A percentile compares a stretch with the other conserved stretches of the same genome.
Evolutionary conservation across 2,113 vertebrate genomes (phyloP).

Genomic region (Dryoscopus gambensis): DNA sequence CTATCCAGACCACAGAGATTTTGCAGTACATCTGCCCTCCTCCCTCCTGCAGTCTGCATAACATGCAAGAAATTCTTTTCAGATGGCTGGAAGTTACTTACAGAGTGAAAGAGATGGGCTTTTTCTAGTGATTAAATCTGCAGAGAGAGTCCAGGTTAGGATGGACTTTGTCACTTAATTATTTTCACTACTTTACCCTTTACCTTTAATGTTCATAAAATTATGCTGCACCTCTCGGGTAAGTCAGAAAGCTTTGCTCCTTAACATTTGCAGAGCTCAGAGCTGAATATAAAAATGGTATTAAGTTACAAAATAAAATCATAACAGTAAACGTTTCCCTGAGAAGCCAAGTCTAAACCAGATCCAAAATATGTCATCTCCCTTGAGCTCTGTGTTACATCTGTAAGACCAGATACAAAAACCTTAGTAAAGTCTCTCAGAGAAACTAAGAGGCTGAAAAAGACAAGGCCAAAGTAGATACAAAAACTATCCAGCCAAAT

Average conservation of each 20-base stretch:
- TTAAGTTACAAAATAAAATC: conserved; percentile 38
- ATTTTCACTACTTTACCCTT: neutral
- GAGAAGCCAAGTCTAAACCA: neutral
- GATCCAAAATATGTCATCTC: conserved; percentile 60
- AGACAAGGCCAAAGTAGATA: conserved; percentile 19
- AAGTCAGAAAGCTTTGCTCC: neutral
- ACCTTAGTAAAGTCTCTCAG: neutral
- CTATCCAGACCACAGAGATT: neutral
- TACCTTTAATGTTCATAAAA: neutral
- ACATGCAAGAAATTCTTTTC: neutral
- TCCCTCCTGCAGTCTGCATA: neutral
- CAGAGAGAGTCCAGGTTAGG: neutral
- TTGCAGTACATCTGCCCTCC: neutral
- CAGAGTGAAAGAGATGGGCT: neutral
- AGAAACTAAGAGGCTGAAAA: conserved; percentile 15
- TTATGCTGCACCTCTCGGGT: neutral
- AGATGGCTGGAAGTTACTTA: neutral
- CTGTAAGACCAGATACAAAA: conserved; percentile 29
- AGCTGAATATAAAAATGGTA: conserved; percentile 16
- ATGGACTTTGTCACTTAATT: neutral
- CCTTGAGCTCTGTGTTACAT: conserved; percentile 41
- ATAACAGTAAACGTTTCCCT: neutral
- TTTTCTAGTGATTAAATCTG: neutral
- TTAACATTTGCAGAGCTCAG: conserved; percentile 28
- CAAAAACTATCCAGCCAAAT: neutral